Percentiles rank a stretch among this genome's conserved stretches.
These are phyloP conservation scores for Semaprochilodus insignis DNA, from an alignment of 2,797 vertebrate species.

Conservation along the genomic window DNA sequence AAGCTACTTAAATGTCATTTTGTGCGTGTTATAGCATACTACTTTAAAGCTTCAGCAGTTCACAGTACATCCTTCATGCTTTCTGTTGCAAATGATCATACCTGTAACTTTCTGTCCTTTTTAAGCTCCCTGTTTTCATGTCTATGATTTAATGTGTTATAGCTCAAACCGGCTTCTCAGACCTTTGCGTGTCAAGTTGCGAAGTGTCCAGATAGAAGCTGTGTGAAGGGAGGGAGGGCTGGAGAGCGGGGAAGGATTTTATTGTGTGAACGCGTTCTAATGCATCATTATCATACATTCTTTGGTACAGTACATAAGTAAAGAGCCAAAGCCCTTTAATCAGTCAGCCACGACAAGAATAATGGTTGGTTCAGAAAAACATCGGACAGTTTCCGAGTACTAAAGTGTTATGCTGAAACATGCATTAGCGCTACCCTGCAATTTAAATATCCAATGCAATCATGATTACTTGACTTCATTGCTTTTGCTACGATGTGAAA, in stretches of 20 bases:
- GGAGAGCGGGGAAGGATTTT: constrained; percentile 2
- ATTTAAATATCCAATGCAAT: constrained; percentile 30
- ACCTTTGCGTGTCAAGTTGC: neutral
- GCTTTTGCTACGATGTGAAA: constrained; percentile 12
- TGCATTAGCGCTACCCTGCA: neutral
- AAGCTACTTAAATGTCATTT: neutral
- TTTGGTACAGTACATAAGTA: constrained; percentile 11
- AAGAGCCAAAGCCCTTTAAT: constrained; percentile 11
- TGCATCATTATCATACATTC: constrained; percentile 21
- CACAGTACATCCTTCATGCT: neutral
- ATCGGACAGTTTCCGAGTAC: neutral
- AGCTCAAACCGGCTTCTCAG: neutral
- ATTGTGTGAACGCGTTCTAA: constrained; percentile 10
- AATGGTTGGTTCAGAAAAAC: constrained; percentile 24
- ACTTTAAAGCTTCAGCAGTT: neutral
- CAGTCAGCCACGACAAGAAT: constrained; percentile 8
- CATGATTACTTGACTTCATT: constrained; percentile 37
- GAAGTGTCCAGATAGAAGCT: neutral
- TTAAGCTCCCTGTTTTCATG: neutral
- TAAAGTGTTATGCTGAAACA: constrained; percentile 11
- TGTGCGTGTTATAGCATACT: neutral
- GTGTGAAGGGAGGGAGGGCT: too few relatives aligned
- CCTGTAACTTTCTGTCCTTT: neutral
- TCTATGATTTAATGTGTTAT: neutral
- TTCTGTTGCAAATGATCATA: neutral